Percentiles rank a stretch among this genome's conserved stretches.
phyloP scores from a whole-genome alignment of 2,888 invertebrate genomes.

The Fragum fragum region DNA sequence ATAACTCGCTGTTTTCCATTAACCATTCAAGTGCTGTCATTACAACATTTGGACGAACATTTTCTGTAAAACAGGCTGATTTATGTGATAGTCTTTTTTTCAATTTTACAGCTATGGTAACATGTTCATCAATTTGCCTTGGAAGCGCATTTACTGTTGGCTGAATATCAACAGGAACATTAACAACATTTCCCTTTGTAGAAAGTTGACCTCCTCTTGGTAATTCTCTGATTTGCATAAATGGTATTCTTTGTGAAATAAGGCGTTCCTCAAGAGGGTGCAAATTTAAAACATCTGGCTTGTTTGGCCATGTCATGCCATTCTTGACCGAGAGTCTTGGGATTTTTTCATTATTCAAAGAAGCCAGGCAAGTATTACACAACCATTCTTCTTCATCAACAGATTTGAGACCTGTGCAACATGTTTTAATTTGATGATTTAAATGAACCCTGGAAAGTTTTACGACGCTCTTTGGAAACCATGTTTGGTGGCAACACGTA shows the following conservation, averaged over 20 bases:
- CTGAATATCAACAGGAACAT: constrained; percentile 66
- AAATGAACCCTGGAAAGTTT: background rate
- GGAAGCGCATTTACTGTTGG: constrained; percentile 32
- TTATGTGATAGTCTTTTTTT: constrained; percentile 55
- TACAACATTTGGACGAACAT: constrained; percentile 51
- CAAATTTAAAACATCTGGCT: constrained; percentile 51
- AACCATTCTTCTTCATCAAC: constrained; percentile 41
- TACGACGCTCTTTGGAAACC: constrained; percentile 27
- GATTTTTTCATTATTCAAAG: constrained; percentile 41
- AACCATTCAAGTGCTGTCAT: constrained; percentile 53
- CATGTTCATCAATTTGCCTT: constrained; percentile 48
- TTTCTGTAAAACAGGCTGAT: constrained; percentile 41
- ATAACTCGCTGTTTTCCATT: constrained; percentile 48
- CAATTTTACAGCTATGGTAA: constrained; percentile 55
- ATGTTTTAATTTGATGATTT: constrained; percentile 12
- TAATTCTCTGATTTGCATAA: too few species aligned
- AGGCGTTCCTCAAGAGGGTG: constrained; percentile 54
- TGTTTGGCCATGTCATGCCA: constrained; percentile 57
- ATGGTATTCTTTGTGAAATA: constrained; percentile 31
- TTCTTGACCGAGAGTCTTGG: constrained; percentile 21
- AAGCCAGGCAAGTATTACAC: constrained; percentile 12
- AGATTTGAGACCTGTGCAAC: constrained; percentile 35
- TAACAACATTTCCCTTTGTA: constrained; percentile 59
- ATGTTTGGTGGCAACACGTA: too few species aligned
- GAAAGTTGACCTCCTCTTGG: constrained; percentile 52